Evolutionary conservation across 2,797 vertebrate genomes (phyloP), one percentile per base, ranked within the genome.

Genomic region (Leptatherina wallacei): DNA sequence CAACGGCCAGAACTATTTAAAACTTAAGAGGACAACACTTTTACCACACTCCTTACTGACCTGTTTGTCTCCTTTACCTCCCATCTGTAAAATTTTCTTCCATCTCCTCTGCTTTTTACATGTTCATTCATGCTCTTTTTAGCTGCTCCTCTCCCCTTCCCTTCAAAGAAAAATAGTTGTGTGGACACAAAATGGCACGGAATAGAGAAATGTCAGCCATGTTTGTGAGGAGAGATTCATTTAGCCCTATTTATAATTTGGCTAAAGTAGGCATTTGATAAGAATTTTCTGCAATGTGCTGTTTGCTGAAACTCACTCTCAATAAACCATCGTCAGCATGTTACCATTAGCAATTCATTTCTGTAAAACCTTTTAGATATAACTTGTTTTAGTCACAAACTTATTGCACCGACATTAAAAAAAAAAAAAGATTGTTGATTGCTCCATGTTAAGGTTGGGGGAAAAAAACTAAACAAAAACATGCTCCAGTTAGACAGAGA

Each of bases 401-500:
- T 61, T 71, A 32, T 52, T 58, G 33, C 40, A 59, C 22, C 57
- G 29, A n/a, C 35, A 42, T 36, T 80, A 63, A 60, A 30, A 65
- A 75, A 52, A 51, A 30, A 67, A 75, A 59, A 47, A 35, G 9
- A 63, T 29, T 51, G 69, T 64, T 82, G 51, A 81, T 86, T 65
- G 61, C 55, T 82, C 35, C 36, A 71, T 72, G 75, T 77, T 83
- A 64, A 80, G 72, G 66, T 69, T 47, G 84, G 85, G 78, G 62
- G 59, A 54, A 57, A 75, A 68, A 78, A 40, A 65, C 22, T 8
- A 20, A 47, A 20, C 7, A 47, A 49, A 49, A 47, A 47, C 64
- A 59, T n/a, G 73, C 71, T 86, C 79, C 78, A 85, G 77, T 91
- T 83, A 62, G 69, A 58, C 76, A 61, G 54, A 27, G 24, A 27